Percentiles rank a stretch among this genome's conserved stretches.
Evolutionary conservation across 2,113 vertebrate genomes (phyloP).

Genomic region (Epinephelus fuscoguttatus): DNA sequence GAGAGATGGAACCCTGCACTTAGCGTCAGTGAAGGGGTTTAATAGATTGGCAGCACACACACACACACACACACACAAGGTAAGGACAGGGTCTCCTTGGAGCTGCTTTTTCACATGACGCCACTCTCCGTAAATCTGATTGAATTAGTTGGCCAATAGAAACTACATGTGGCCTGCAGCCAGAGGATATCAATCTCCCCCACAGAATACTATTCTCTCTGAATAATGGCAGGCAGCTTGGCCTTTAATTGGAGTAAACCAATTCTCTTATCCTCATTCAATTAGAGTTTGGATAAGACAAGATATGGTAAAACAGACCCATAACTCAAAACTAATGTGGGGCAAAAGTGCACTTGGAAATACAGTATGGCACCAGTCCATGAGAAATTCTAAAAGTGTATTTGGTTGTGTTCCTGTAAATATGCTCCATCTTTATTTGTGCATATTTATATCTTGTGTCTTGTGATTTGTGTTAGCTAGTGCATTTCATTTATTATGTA

Average conservation of each 20-base stretch:
- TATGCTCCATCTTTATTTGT: neutral
- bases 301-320: slow-evolving; percentile 52
- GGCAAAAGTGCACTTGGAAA: slow-evolving; percentile 57
- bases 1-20: slow-evolving; percentile 77
- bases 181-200: slow-evolving; percentile 78
- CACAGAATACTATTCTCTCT: slow-evolving; percentile 66
- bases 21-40: slow-evolving; percentile 60
- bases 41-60: slow-evolving; percentile 60
- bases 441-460: neutral
- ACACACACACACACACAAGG: slow-evolving; percentile 22
- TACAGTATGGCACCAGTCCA: slow-evolving; percentile 9
- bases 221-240: slow-evolving; percentile 71
- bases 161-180: slow-evolving; percentile 74
- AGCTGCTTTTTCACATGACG: slow-evolving; percentile 77
- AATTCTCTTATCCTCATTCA: slow-evolving; percentile 80
- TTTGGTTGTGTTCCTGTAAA: slow-evolving; percentile 4
- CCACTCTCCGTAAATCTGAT: slow-evolving; percentile 80
- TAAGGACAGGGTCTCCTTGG: slow-evolving; percentile 81
- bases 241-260: slow-evolving; percentile 78
- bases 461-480: neutral
- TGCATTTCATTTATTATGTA: neutral
- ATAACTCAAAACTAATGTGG: slow-evolving; percentile 55
- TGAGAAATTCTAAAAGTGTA: neutral
- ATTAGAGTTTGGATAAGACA: slow-evolving; percentile 75
- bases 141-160: slow-evolving; percentile 75